Conservation (phyloP, 2,113 vertebrate genomes). For the Anhinga rufa region DNA sequence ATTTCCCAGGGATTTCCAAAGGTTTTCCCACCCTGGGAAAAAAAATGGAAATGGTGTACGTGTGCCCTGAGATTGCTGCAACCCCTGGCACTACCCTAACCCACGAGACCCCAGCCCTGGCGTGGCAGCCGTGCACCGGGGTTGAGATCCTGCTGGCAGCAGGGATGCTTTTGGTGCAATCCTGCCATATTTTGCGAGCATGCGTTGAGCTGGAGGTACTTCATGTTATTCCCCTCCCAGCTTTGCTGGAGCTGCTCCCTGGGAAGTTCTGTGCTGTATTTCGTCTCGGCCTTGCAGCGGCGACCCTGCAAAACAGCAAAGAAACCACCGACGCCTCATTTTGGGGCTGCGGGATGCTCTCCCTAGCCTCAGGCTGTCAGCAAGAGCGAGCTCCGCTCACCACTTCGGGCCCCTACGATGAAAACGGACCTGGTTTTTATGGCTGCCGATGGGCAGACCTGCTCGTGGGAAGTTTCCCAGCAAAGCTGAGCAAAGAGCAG, state of each 20-base stretch:
- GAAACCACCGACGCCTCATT: slow-evolving; percentile 14
- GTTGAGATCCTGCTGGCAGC: neutral
- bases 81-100: neutral
- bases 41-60: neutral
- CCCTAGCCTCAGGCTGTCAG: neutral
- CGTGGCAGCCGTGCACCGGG: fast-evolving
- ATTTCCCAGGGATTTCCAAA: neutral
- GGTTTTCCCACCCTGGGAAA: neutral
- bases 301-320: neutral
- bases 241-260: neutral
- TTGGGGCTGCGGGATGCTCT: neutral
- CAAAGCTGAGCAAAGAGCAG: neutral
- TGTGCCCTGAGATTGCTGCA: neutral
- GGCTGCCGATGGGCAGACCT: neutral
- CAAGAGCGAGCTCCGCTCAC: neutral
- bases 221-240: neutral
- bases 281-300: neutral
- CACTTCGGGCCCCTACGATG: neutral
- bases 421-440: neutral
- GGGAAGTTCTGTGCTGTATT: neutral
- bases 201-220: neutral
- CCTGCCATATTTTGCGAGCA: fast-evolving
- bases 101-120: neutral
- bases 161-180: neutral
- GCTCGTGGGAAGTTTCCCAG: neutral